phyloP scores from a whole-genome alignment of 2,888 invertebrate species.

The Andrena trimmerana region DNA sequence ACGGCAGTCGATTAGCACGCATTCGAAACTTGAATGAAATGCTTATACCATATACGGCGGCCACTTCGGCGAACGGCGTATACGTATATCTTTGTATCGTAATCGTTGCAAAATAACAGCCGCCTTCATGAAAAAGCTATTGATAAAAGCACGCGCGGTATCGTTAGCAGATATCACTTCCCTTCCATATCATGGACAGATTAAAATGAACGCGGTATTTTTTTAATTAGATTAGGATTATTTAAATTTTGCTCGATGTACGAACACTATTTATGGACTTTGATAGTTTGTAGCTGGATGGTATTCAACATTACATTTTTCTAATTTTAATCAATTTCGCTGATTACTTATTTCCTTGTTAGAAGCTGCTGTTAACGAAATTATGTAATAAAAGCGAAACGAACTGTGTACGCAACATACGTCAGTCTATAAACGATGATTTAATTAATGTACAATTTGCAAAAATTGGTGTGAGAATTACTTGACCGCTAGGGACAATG shows the following conservation, averaged over 20 bases:
- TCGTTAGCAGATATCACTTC: not conserved
- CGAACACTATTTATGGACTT: not conserved
- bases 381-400: conserved; percentile 58
- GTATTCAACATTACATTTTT: conserved; percentile 4
- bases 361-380: conserved; percentile 40
- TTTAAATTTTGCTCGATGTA: not conserved
- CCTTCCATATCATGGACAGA: not conserved
- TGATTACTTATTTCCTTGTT: conserved; percentile 51
- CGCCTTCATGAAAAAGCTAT: not conserved
- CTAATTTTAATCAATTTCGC: conserved; percentile 20
- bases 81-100: conserved; percentile 2
- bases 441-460: conserved; percentile 76
- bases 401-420: conserved; percentile 41
- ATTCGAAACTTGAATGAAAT: conserved; percentile 43
- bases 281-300: not conserved
- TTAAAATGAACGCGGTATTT: not conserved
- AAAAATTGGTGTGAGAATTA: conserved; percentile 78
- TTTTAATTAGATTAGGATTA: not conserved
- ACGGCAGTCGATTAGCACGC: not conserved
- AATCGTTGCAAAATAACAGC: conserved; percentile 25
- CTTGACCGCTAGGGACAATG: conserved; percentile 47
- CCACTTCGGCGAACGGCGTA: not conserved
- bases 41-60: conserved; percentile 22
- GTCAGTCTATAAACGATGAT: conserved; percentile 60
- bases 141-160: not conserved